A percentile compares a stretch with the other conserved stretches of the same genome.
Conservation (phyloP, 1,140 invertebrate species). For the Drosophila lacteicornis region DNA sequence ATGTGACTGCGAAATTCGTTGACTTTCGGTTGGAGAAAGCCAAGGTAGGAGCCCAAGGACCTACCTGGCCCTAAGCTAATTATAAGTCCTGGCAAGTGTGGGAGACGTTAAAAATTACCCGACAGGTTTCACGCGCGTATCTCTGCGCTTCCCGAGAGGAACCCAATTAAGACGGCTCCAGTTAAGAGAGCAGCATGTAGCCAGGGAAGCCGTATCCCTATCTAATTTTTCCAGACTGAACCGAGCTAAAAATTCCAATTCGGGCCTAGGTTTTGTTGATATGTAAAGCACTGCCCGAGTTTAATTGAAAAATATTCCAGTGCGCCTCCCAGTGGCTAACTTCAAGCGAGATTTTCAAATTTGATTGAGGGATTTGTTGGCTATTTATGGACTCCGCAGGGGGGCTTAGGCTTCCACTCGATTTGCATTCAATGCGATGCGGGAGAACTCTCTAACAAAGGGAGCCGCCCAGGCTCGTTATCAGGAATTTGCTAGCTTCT, state of each 20-base stretch:
- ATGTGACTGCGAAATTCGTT: conserved; percentile 30
- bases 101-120: conserved; percentile 7
- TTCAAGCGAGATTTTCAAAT: not conserved
- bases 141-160: not conserved
- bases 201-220: not conserved
- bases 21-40: not conserved
- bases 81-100: not conserved
- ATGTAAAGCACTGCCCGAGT: not conserved
- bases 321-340: not conserved
- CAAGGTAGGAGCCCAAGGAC: not conserved
- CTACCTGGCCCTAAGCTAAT: conserved; percentile 6
- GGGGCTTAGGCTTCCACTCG: conserved; percentile 33
- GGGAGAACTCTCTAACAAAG: not conserved
- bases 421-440: conserved; percentile 42
- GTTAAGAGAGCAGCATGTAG: not conserved
- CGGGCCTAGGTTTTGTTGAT: no score
- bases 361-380: conserved; percentile 25
- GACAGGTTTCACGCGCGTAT: not conserved
- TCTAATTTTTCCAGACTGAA: no score
- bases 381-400: conserved; percentile 8
- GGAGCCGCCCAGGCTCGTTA: conserved; percentile 2
- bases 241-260: no score
- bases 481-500: conserved; percentile 31
- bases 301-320: conserved; percentile 8
- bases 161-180: conserved; percentile 15